Conservation (phyloP, 1,140 invertebrate genomes). For the Ceratina japonica region DNA sequence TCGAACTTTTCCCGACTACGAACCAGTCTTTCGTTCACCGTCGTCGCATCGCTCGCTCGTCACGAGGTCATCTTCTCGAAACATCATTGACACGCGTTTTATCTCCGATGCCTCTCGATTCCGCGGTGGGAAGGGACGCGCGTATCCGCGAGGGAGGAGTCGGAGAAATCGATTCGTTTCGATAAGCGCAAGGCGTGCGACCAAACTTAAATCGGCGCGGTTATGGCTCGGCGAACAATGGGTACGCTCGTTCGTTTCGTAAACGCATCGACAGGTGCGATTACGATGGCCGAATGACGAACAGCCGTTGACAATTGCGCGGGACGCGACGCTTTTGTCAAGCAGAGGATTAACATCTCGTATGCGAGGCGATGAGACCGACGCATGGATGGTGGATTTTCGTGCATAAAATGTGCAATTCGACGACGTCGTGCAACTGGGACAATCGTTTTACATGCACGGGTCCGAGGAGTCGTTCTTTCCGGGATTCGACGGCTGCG, state of each 20-base stretch:
- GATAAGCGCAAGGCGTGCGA: background rate
- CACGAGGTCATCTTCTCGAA: conserved; percentile 42
- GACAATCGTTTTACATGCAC: no score
- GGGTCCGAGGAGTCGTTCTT: conserved; percentile 12
- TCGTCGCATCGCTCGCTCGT: conserved; percentile 25
- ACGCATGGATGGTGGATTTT: no score
- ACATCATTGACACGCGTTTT: conserved; percentile 12
- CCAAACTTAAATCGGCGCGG: background rate
- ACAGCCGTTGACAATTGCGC: background rate
- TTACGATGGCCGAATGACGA: background rate
- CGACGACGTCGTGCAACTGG: background rate
- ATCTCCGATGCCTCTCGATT: background rate
- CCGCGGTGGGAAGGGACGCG: no score
- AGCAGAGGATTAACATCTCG: background rate
- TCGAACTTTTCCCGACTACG: conserved; percentile 41
- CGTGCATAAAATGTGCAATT: no score
- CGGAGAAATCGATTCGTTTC: no score
- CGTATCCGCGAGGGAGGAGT: no score
- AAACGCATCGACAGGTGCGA: background rate
- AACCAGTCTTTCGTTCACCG: conserved; percentile 47
- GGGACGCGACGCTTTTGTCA: background rate
- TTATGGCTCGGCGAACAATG: background rate
- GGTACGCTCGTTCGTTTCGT: background rate
- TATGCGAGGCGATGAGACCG: no score
- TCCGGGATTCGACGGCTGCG: conserved; percentile 10